Conservation (phyloP, 2,113 vertebrate species). For the Glaucidium brasilianum region DNA sequence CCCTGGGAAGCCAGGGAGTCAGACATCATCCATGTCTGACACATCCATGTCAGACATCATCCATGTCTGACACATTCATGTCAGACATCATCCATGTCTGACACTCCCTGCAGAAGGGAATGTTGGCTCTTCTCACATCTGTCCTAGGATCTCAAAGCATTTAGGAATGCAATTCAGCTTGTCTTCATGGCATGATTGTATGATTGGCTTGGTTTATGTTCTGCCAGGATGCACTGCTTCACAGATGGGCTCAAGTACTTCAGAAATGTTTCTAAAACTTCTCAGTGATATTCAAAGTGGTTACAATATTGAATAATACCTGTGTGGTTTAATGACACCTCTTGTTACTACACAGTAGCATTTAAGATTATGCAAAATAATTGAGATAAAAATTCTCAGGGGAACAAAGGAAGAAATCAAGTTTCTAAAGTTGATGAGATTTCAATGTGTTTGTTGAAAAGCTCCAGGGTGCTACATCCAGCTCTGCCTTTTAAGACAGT, state of each 20-base stretch:
- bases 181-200: background rate
- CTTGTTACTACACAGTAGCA: background rate
- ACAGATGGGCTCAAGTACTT: background rate
- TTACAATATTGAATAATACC: background rate
- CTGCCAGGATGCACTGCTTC: background rate
- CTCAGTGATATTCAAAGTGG: background rate
- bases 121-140: background rate
- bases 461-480: background rate
- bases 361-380: background rate
- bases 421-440: background rate
- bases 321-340: background rate
- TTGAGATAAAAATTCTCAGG: background rate
- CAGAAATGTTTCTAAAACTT: background rate
- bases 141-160: background rate
- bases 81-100: fast-evolving
- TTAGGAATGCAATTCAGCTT: background rate
- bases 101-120: background rate
- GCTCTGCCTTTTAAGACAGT: background rate
- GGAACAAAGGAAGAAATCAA: background rate
- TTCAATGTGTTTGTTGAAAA: background rate
- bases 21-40: fast-evolving
- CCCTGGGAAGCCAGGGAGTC: background rate
- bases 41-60: too few species aligned
- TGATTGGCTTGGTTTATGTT: background rate
- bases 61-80: fast-evolving